Evolutionary conservation across 2,797 vertebrate genomes (phyloP).

Genomic region (Molossus molossus): DNA sequence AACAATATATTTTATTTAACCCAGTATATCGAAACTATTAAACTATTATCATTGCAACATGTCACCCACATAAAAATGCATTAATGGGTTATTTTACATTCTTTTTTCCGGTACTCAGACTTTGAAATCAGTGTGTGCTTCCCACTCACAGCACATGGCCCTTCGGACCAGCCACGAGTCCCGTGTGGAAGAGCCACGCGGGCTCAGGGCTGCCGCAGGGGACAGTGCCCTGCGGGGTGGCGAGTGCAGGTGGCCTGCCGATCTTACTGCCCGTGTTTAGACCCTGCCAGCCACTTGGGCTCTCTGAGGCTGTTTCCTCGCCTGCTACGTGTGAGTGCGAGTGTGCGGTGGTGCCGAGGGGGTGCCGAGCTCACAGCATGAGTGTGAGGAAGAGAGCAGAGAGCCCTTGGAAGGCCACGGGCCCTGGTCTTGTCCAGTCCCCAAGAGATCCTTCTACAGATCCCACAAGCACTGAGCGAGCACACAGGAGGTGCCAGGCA

Average conservation of each 20-base stretch:
- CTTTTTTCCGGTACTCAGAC: background rate
- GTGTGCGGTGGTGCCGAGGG: background rate
- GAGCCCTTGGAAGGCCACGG: background rate
- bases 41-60: conserved; percentile 42
- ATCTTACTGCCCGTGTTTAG: background rate
- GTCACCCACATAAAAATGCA: background rate
- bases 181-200: rapidly evolving
- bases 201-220: background rate
- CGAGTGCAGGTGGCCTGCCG: too few relatives aligned
- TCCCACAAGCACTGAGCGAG: background rate
- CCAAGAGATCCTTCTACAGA: background rate
- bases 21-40: conserved; percentile 3
- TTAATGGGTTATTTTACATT: background rate
- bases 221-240: rapidly evolving
- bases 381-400: background rate
- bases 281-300: background rate
- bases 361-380: rapidly evolving
- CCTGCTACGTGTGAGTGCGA: background rate
- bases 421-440: background rate
- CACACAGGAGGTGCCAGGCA: background rate
- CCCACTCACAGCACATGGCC: background rate
- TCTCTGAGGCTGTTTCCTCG: background rate
- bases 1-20: conserved; percentile 37
- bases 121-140: conserved; percentile 9
- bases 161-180: background rate